Conservation (phyloP, 1,140 invertebrate genomes). For the Stenopsyche tienmushanensis region DNA sequence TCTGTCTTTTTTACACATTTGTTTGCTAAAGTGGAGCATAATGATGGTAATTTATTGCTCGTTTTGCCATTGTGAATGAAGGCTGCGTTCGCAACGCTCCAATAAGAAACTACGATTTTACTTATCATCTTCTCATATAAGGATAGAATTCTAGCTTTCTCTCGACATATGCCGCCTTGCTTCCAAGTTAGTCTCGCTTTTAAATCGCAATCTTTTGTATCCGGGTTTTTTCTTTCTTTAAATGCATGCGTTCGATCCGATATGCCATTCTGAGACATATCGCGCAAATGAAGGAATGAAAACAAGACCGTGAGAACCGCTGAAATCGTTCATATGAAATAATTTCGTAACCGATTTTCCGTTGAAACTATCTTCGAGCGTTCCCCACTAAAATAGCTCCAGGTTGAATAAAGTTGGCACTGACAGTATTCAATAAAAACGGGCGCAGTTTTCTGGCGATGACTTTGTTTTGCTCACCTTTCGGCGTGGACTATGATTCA, state of each 20-base stretch:
- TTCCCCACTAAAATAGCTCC: constrained; percentile 6
- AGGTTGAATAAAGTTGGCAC: constrained; percentile 14
- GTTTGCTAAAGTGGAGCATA: neutral
- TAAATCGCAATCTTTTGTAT: neutral
- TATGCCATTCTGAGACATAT: neutral
- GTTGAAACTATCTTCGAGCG: constrained; percentile 2
- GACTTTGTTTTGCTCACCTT: constrained; percentile 11
- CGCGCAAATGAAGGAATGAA: neutral
- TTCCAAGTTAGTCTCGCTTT: neutral
- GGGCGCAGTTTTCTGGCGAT: constrained; percentile 5
- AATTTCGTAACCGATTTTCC: neutral
- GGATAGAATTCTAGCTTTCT: constrained; percentile 6
- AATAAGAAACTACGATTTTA: neutral
- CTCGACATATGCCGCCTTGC: neutral
- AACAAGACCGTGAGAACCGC: neutral
- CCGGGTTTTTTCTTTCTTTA: no score
- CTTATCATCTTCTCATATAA: constrained; percentile 4
- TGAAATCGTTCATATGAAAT: neutral
- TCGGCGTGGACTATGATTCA: neutral
- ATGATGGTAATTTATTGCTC: neutral
- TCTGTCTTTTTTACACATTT: no score
- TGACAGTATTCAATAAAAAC: constrained; percentile 25
- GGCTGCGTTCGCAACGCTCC: neutral
- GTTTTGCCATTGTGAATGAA: neutral
- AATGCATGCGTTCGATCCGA: no score